These are phyloP conservation scores for Bacillus rossius DNA, from an alignment of 1,140 invertebrate genomes.

Conservation along the genomic window DNA sequence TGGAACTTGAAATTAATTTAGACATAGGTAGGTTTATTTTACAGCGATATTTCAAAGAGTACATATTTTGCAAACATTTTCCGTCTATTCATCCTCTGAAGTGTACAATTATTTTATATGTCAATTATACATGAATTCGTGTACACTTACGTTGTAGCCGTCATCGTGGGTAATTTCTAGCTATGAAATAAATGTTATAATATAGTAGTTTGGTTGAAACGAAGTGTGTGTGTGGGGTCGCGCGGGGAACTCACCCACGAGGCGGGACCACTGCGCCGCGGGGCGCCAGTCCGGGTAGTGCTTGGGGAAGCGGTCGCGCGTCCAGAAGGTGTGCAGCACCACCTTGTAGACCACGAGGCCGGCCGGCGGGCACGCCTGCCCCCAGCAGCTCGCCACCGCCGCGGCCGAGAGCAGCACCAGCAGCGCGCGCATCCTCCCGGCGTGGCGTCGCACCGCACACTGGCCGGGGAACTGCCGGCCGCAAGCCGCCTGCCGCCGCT, in stretches of 20 bases:
- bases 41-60: too few relatives aligned
- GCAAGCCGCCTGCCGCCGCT: neutral
- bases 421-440: neutral
- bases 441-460: neutral
- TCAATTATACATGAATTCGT: too few relatives aligned
- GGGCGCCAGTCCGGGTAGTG: conserved; percentile 50
- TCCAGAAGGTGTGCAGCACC: conserved; percentile 45
- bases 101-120: too few relatives aligned
- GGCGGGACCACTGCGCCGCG: conserved; percentile 48
- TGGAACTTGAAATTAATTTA: too few relatives aligned
- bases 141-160: too few relatives aligned
- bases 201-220: too few relatives aligned
- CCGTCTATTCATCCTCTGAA: too few relatives aligned
- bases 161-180: too few relatives aligned
- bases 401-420: neutral
- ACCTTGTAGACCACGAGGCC: conserved; percentile 44
- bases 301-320: conserved; percentile 44
- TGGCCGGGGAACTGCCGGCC: neutral
- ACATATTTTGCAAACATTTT: too few relatives aligned
- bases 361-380: conserved; percentile 30
- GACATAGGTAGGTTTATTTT: too few relatives aligned
- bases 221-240: too few relatives aligned
- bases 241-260: conserved; percentile 46
- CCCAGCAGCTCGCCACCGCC: neutral
- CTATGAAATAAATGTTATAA: too few relatives aligned